A percentile compares a stretch with the other conserved stretches of the same genome.
Evolutionary conservation across 2,113 vertebrate species (phyloP).

Genomic region (Nothoprocta perdicaria): DNA sequence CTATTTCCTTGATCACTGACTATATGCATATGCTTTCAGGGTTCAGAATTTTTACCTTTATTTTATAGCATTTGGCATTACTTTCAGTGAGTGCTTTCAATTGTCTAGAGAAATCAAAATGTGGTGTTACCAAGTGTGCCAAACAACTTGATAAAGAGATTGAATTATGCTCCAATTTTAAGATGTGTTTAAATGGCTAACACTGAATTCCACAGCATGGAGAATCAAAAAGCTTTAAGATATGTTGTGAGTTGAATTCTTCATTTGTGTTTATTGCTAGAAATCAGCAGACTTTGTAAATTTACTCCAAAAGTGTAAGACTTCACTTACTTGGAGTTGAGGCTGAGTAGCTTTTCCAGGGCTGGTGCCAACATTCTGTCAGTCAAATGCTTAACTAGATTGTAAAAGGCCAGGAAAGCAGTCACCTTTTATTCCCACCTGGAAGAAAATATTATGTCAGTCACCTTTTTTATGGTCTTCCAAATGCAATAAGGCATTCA

Average conservation of each 20-base stretch:
- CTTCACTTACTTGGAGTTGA: constrained; percentile 85
- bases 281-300: not conserved
- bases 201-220: not conserved
- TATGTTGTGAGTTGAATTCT: not conserved
- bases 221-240: not conserved
- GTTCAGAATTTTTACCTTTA: not conserved
- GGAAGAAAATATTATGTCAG: constrained; percentile 62
- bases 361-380: constrained; percentile 86
- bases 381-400: constrained; percentile 49
- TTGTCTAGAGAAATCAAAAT: not conserved
- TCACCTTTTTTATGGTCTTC: constrained; percentile 10
- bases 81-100: not conserved
- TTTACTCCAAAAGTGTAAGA: not conserved
- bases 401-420: constrained; percentile 72
- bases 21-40: not conserved
- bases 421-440: constrained; percentile 78
- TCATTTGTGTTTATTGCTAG: not conserved
- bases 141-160: not conserved
- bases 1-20: not conserved
- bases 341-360: constrained; percentile 73
- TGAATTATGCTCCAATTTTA: not conserved
- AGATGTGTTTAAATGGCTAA: not conserved
- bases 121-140: not conserved
- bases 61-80: not conserved
- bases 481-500: constrained; percentile 30